These are phyloP conservation scores for Brachionus calyciflorus DNA, from an alignment of 1,140 invertebrate genomes.

Conservation along the genomic window DNA sequence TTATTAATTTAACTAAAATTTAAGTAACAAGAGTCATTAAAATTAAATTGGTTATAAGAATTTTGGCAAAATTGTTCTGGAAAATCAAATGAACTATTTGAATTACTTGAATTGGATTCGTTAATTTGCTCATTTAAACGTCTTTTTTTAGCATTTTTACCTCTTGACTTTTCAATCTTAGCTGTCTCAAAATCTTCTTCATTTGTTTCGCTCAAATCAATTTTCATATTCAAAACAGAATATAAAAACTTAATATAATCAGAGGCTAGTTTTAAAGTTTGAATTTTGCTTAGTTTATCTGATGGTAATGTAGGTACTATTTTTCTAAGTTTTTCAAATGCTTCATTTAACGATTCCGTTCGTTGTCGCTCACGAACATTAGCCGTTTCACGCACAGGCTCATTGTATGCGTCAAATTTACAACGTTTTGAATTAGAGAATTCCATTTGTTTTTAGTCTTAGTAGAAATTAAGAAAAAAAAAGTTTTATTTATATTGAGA, in stretches of 20 bases:
- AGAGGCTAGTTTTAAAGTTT: slow-evolving; percentile 47
- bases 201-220: background rate
- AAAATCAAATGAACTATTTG: no score
- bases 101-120: no score
- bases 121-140: no score
- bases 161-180: no score
- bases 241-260: slow-evolving; percentile 48
- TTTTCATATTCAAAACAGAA: slow-evolving; percentile 17
- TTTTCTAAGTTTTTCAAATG: slow-evolving; percentile 45
- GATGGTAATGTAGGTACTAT: slow-evolving; percentile 48
- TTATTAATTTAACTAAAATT: background rate
- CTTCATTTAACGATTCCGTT: slow-evolving; percentile 47
- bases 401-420: background rate
- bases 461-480: no score
- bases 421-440: background rate
- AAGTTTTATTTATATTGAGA: no score
- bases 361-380: slow-evolving; percentile 42
- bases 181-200: background rate
- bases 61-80: no score
- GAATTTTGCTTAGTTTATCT: slow-evolving; percentile 49
- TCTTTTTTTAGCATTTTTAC: no score
- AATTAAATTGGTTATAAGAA: no score
- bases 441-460: slow-evolving; percentile 11
- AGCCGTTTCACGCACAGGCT: slow-evolving; percentile 23
- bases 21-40: no score